phyloP scores from a whole-genome alignment of 2,888 invertebrate genomes.

The Spilarctia lutea region DNA sequence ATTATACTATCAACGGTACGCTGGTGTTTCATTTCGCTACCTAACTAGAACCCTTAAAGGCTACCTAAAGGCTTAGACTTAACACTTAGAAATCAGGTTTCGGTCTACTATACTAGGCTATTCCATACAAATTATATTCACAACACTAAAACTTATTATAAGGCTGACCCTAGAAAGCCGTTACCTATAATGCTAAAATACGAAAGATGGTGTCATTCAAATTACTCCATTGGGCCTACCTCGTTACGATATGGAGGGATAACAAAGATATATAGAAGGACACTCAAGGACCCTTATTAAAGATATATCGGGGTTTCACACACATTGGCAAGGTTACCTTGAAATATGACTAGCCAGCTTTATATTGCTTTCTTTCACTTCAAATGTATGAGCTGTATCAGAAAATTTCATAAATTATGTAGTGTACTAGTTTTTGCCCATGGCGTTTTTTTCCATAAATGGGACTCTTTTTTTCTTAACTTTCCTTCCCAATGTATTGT shows the following conservation, averaged over 20 bases:
- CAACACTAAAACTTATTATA: background rate
- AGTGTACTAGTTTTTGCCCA: no score
- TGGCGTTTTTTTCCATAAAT: no score
- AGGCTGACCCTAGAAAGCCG: no score
- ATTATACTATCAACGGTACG: no score
- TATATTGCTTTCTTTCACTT: background rate
- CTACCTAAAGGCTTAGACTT: no score
- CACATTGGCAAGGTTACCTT: constrained; percentile 28
- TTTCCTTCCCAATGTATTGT: no score
- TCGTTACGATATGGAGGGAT: constrained; percentile 37
- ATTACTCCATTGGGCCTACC: constrained; percentile 23
- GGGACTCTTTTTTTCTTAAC: no score
- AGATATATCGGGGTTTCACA: constrained; percentile 47
- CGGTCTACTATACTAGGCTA: no score
- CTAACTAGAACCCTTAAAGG: no score
- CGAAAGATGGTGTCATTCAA: constrained; percentile 17
- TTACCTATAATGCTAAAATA: constrained; percentile 13
- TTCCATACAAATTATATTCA: background rate
- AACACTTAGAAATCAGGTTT: no score
- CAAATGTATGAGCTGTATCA: background rate
- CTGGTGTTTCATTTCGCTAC: no score
- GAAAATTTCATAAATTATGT: no score
- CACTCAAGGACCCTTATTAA: constrained; percentile 47
- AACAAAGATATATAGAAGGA: constrained; percentile 35
- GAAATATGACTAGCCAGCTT: constrained; percentile 36